Conservation (phyloP, 2,888 invertebrate genomes). For the Theristus sp. region DNA sequence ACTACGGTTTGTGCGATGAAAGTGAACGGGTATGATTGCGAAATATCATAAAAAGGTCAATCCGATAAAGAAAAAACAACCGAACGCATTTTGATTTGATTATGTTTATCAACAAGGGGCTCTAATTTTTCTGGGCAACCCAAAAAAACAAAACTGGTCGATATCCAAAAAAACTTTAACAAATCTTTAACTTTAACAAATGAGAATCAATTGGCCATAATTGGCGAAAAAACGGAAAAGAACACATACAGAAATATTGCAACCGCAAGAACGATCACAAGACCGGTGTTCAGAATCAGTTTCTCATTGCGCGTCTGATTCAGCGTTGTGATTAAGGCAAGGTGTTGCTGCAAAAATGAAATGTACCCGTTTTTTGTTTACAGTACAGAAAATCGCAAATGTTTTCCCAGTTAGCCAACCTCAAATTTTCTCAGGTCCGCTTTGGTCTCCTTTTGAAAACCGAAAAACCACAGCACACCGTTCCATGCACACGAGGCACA, state of each 20-base stretch:
- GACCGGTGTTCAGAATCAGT: conserved; percentile 13
- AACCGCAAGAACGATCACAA: conserved; percentile 15
- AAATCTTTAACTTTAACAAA: conserved; percentile 6
- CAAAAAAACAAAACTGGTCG: neutral
- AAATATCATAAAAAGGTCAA: too few relatives aligned
- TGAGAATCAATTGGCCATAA: conserved; percentile 8
- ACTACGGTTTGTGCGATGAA: too few relatives aligned
- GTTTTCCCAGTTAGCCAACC: neutral
- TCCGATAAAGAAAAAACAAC: neutral
- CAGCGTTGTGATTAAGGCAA: conserved; percentile 12
- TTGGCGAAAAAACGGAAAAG: conserved; percentile 13
- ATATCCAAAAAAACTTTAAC: conserved; percentile 10
- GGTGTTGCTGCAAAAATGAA: conserved; percentile 5
- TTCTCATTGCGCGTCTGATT: conserved; percentile 13
- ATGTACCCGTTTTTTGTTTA: too few relatives aligned
- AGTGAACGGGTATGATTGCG: too few relatives aligned
- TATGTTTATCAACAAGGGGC: too few relatives aligned
- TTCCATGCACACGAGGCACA: too few relatives aligned
- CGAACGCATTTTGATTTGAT: neutral
- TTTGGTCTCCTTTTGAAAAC: neutral
- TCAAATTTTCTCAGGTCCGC: neutral
- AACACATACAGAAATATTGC: conserved; percentile 14
- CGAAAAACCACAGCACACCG: neutral
- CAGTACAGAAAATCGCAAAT: neutral
- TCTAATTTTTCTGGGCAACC: too few relatives aligned